These are phyloP conservation scores for Carassius auratus DNA, from an alignment of 2,113 vertebrate genomes.

Conservation along the genomic window DNA sequence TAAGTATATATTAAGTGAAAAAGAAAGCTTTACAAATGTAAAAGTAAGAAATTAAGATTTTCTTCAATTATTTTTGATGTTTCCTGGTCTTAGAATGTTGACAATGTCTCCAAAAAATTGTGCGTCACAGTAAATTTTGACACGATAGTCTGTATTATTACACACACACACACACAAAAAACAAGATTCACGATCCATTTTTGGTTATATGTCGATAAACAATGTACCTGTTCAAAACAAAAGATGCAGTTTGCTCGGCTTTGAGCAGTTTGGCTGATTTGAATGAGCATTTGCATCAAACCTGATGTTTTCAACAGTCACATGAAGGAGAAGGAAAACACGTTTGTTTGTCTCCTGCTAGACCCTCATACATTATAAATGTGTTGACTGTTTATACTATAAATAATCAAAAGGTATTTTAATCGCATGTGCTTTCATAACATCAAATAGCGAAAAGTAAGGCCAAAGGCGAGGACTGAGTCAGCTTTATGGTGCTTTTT, in stretches of 20 bases:
- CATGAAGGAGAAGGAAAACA: constrained; percentile 38
- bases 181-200: neutral
- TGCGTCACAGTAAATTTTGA: constrained; percentile 2
- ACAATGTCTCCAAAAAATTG: neutral
- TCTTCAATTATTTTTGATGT: neutral
- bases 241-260: constrained; percentile 46
- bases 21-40: neutral
- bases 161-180: neutral
- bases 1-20: neutral
- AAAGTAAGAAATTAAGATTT: neutral
- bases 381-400: neutral
- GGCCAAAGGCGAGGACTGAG: neutral
- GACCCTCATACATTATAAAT: neutral
- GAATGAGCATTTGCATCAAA: constrained; percentile 77
- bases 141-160: neutral
- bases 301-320: constrained; percentile 44
- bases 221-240: neutral
- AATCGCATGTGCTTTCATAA: neutral
- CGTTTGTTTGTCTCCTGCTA: neutral
- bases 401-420: neutral
- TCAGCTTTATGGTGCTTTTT: neutral
- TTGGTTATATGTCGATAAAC: neutral
- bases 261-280: constrained; percentile 70
- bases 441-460: neutral
- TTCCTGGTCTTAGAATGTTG: neutral